Evolutionary conservation across 2,113 vertebrate species (phyloP), one percentile per base, ranked within the genome.

Genomic region (Cephalopholis sonnerati): DNA sequence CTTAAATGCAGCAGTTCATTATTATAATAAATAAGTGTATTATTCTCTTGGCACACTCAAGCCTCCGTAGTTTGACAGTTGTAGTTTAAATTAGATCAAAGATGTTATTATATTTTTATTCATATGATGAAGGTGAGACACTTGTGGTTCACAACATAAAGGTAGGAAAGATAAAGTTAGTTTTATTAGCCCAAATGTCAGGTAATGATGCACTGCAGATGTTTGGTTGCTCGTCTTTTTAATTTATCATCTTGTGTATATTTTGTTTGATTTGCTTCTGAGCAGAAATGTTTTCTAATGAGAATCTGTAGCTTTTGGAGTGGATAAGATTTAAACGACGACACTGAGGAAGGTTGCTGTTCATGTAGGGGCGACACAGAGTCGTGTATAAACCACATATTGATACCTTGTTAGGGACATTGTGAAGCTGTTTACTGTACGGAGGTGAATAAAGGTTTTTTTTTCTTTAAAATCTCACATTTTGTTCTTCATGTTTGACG

Each of bases 381-480:
- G 76, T 74, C 15, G 46, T 76, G 65, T 88, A 7, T 51, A 79
- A 77, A 79, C 48, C 69, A 77, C 78, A 72, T 27, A 55, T 67
- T 77, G 61, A 85, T 82, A 72, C 82, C 71, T 64, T 76, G 72
- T 88, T 86, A 65, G 81, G 53, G 85, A 77, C 72, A 91, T 74
- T 86, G 73, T 86, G 67, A 72, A 91, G 81, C 11, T 87, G 91
- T 87, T 85, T 89, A 86, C 83, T 91, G 76, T 89, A 75, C n/a
- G 68, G 32, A 91, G 77, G 73, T 90, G 63, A 94, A 95, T 95
- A 95, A 94, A 95, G 85, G 17, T n/a, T 89, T 82, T 57, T 62
- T 92, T 91, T 91, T 85, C 76, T 89, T 82, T 84, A 88, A 77
- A 70, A 44, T 36, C 5, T 24, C 15, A 39, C 39, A 46, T n/a